Percentiles rank a stretch among this genome's conserved stretches.
phyloP scores from a whole-genome alignment of 2,888 invertebrate genomes.

The Dorcus hopei region DNA sequence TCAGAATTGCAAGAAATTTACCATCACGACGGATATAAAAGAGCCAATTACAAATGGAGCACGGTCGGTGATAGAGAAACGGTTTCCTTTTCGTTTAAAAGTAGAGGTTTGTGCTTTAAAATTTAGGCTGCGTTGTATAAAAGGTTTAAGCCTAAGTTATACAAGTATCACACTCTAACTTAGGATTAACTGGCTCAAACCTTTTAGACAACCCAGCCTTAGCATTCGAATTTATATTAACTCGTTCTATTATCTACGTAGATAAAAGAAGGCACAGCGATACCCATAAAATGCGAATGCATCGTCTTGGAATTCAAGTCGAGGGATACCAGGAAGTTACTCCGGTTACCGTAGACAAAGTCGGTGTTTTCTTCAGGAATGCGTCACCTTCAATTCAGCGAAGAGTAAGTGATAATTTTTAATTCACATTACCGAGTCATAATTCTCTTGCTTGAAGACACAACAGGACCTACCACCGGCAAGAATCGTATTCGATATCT shows the following conservation, averaged over 20 bases:
- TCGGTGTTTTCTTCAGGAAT: slow-evolving; percentile 88
- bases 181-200: too few species aligned
- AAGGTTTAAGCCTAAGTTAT: too few species aligned
- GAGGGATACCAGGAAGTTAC: slow-evolving; percentile 86
- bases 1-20: slow-evolving; percentile 55
- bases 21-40: slow-evolving; percentile 43
- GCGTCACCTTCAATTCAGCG: slow-evolving; percentile 50
- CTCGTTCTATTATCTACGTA: slow-evolving; percentile 19
- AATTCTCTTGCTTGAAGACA: neutral
- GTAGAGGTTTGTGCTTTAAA: slow-evolving; percentile 52
- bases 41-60: slow-evolving; percentile 62
- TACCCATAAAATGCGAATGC: slow-evolving; percentile 74
- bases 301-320: slow-evolving; percentile 85
- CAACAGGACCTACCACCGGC: slow-evolving; percentile 53
- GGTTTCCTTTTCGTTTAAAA: slow-evolving; percentile 83
- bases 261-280: slow-evolving; percentile 67
- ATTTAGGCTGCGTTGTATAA: too few species aligned
- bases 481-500: slow-evolving; percentile 87
- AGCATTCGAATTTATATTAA: too few species aligned
- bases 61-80: slow-evolving; percentile 71
- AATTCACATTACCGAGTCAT: neutral
- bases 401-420: slow-evolving; percentile 25
- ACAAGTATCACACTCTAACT: too few species aligned
- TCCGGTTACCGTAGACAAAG: slow-evolving; percentile 93
- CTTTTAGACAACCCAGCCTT: too few species aligned